Evolutionary conservation across 1,140 invertebrate species (phyloP).

Genomic region (Plodia interpunctella): DNA sequence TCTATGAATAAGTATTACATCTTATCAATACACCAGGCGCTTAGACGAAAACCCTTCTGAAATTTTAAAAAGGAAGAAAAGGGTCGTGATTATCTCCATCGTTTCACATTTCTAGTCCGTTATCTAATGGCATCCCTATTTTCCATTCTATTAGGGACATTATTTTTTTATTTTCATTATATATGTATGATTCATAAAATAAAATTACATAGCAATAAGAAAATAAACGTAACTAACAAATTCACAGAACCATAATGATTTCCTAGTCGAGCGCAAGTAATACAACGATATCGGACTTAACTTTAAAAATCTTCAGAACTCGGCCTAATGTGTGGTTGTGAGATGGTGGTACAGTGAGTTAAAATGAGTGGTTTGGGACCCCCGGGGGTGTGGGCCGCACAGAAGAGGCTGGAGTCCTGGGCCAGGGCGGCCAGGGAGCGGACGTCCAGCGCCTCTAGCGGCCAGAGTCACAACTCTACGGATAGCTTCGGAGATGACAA

Average conservation of each 20-base stretch:
- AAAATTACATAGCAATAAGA: not conserved
- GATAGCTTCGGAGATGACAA: constrained; percentile 76
- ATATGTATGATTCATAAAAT: no score
- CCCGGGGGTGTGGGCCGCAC: constrained; percentile 82
- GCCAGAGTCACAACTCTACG: constrained; percentile 78
- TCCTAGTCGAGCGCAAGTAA: constrained; percentile 1
- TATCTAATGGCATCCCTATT: no score
- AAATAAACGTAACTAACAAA: not conserved
- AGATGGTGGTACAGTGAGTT: constrained; percentile 33
- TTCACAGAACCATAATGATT: not conserved
- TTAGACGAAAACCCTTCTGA: no score
- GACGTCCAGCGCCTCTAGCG: constrained; percentile 78
- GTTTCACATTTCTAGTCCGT: constrained; percentile 5
- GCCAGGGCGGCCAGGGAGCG: constrained; percentile 82
- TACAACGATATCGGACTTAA: constrained; percentile 36
- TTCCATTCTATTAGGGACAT: no score
- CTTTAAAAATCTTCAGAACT: not conserved
- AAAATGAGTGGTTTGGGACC: constrained; percentile 82
- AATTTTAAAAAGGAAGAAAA: no score
- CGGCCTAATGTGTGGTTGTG: constrained; percentile 10
- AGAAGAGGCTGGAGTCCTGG: constrained; percentile 84
- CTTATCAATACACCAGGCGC: no score
- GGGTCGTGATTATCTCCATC: not conserved
- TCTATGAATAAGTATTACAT: no score
- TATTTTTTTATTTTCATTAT: no score